Evolutionary conservation across 2,797 vertebrate species (phyloP).

Genomic region (Eulemur mongoz): DNA sequence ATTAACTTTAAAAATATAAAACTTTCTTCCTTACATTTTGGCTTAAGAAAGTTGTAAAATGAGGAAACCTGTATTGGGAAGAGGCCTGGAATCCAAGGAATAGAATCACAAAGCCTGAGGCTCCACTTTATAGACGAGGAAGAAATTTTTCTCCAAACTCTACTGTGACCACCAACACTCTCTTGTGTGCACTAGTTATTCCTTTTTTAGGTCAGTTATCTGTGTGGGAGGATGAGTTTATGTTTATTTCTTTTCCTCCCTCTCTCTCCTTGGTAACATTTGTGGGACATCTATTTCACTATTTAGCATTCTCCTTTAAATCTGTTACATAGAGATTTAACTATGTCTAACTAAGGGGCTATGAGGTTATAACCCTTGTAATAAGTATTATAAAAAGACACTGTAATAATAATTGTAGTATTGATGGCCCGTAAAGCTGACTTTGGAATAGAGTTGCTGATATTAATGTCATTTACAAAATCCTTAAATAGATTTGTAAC

Average conservation of each 20-base stretch:
- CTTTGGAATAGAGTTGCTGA: background rate
- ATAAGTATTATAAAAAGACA: background rate
- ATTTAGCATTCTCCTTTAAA: background rate
- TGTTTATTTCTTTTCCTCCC: background rate
- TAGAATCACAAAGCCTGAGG: background rate
- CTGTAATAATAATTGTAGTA: background rate
- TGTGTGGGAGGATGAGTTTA: background rate
- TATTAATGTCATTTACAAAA: background rate
- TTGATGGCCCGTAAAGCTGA: background rate
- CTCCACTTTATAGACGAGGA: background rate
- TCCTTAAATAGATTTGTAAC: background rate
- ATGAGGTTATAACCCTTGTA: background rate
- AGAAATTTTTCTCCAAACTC: background rate
- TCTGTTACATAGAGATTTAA: background rate
- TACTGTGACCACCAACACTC: background rate
- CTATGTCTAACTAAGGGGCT: background rate
- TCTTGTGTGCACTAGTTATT: background rate
- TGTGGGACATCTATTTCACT: background rate
- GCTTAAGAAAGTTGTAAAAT: background rate
- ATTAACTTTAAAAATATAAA: constrained; percentile 14
- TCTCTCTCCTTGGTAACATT: background rate
- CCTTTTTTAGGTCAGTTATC: background rate
- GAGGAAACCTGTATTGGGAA: background rate
- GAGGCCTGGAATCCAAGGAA: background rate
- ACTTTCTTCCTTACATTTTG: background rate